Percentiles rank a stretch among this genome's conserved stretches.
phyloP scores from a whole-genome alignment of 2,113 vertebrate genomes.

The Pachyramphus minor region DNA sequence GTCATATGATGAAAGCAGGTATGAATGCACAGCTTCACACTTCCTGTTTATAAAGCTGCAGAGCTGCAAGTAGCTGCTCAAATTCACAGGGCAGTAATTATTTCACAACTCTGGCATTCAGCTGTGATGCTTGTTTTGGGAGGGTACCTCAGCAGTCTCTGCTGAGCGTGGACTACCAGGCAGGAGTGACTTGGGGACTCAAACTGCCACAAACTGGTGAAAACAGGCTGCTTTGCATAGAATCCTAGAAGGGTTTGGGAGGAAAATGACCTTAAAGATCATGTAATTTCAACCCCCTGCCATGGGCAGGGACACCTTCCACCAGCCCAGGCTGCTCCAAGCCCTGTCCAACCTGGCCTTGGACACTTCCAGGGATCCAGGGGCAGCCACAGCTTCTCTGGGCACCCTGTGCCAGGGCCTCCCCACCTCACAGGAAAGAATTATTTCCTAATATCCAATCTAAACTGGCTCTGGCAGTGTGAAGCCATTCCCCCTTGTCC shows the following conservation, averaged over 20 bases:
- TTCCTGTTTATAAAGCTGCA: slow-evolving; percentile 57
- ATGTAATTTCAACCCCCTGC: not conserved
- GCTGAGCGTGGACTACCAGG: not conserved
- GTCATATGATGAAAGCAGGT: slow-evolving; percentile 46
- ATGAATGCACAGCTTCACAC: slow-evolving; percentile 38
- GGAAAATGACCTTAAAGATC: not conserved
- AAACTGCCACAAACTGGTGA: not conserved
- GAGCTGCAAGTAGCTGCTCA: not conserved
- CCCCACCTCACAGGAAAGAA: not conserved
- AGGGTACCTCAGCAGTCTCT: not conserved
- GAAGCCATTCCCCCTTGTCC: not conserved
- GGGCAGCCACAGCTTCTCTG: not conserved
- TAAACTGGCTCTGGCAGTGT: not conserved
- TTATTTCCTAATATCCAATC: not conserved
- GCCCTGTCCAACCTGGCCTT: not conserved
- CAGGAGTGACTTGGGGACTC: not conserved
- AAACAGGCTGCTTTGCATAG: not conserved
- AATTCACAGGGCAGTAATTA: slow-evolving; percentile 46
- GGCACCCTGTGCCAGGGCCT: not conserved
- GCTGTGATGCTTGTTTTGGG: slow-evolving; percentile 17
- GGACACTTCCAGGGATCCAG: not conserved
- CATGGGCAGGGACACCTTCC: not conserved
- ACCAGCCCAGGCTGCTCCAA: not conserved
- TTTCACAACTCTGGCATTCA: slow-evolving; percentile 41
- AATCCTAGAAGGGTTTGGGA: not conserved